Percentiles rank a stretch among this genome's conserved stretches.
Evolutionary conservation across 2,113 vertebrate genomes (phyloP).

Genomic region (Elephas maximus): DNA sequence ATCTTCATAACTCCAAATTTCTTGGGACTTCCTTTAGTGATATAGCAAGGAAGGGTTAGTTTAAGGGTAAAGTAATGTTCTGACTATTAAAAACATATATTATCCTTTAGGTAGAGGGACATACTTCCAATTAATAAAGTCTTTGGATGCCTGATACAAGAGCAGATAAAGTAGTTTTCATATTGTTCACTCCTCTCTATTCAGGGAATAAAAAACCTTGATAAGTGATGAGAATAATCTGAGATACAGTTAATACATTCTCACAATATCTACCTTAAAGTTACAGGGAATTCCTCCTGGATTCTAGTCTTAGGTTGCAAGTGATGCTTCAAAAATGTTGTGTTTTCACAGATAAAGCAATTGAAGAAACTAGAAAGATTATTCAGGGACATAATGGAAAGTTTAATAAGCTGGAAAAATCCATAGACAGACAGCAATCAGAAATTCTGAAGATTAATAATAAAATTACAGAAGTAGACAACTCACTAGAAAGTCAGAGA

Average conservation of each 20-base stretch:
- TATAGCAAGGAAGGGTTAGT: background rate
- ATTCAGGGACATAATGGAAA: too few relatives aligned
- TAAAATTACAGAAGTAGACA: too few relatives aligned
- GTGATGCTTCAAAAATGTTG: background rate
- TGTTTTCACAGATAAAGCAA: background rate
- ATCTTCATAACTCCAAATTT: background rate
- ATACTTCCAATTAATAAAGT: background rate
- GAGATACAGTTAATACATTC: background rate
- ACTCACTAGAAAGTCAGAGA: too few relatives aligned
- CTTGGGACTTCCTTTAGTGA: background rate
- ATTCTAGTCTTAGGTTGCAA: background rate
- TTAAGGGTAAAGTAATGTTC: background rate
- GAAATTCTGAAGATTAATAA: too few relatives aligned
- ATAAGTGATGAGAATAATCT: background rate
- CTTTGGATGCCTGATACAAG: background rate
- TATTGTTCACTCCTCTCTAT: background rate
- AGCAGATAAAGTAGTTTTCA: background rate
- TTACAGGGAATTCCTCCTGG: background rate
- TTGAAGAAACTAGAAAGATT: too few relatives aligned
- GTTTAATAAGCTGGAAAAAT: too few relatives aligned
- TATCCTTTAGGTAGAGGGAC: background rate
- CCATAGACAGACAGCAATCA: too few relatives aligned
- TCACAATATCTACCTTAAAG: background rate
- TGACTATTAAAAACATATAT: background rate
- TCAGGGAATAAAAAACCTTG: background rate